Evolutionary conservation across 2,113 vertebrate species (phyloP), one percentile per base, ranked within the genome.

Genomic region (Heterotis niloticus): DNA sequence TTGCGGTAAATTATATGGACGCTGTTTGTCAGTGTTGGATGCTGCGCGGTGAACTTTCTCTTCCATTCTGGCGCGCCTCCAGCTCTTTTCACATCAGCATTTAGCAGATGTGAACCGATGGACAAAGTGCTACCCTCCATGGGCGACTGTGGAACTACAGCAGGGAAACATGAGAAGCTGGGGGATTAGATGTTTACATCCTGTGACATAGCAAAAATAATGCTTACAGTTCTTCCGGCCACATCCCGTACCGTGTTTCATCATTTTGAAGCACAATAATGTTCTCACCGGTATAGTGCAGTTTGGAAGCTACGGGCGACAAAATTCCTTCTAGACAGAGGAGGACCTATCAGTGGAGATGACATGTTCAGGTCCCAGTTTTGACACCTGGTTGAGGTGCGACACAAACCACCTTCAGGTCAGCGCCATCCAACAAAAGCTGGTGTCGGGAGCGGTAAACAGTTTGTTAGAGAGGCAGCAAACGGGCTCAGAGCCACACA

Each of bases 41-140:
- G 34, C 34, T 44, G 34, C 2, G 34, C 34, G 14, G 20, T 12
- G 0, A 4, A 20, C 60, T 4, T 14, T 24, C 44, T n/a, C n/a
- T 4, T 20, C 28, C 7, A 4, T 51, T 20, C 68, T 44, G 66
- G 14, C 0, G 7, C 23, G 70, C 28, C 28, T 28, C 18, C 23
- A 59, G 24, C 72, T 59, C 23, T 24, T 75, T 23, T 56, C 20
- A 20, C 12, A 57, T 10, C n/a, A 62, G 5, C 14, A 20, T 7
- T 2, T 34, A 26, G 9, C 16, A 26, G 72, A 59, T 23, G 16
- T 24, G 59, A 60, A 75, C 26, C n/a, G 11, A n/a, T 24, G 26
- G 72, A 10, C 10, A 28, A 69, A 26, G 51, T 78, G 77, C 67
- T 71, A 78, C 67, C 59, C 77, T 57, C 29, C 57, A 66, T 62